phyloP scores from a whole-genome alignment of 2,797 vertebrate genomes.

The Helicolenus hilgendorfi region DNA sequence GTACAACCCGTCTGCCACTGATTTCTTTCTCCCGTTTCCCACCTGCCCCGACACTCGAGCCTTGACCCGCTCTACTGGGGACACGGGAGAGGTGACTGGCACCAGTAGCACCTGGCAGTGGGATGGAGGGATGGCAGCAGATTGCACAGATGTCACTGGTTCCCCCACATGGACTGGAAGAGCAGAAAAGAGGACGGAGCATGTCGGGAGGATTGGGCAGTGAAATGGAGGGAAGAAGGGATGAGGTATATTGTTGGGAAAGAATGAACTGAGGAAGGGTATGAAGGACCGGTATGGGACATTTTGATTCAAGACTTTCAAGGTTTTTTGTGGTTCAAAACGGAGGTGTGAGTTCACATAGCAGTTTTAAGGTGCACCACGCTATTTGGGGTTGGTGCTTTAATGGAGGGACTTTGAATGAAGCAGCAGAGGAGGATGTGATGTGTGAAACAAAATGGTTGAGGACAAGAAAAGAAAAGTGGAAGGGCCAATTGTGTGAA shows the following conservation, averaged over 20 bases:
- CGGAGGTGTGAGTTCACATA: not conserved
- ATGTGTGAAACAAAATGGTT: not conserved
- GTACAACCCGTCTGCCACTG: not conserved
- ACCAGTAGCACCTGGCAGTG: constrained; percentile 52
- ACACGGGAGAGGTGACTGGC: not conserved
- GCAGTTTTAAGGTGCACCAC: not conserved
- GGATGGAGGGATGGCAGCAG: constrained; percentile 76
- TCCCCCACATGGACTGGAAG: constrained; percentile 7
- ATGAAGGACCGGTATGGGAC: not conserved
- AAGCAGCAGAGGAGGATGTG: not conserved
- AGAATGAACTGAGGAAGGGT: not conserved
- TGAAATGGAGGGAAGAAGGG: not conserved
- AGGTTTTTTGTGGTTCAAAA: not conserved
- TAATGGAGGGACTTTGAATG: not conserved
- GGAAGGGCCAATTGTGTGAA: not conserved
- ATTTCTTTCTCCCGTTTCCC: constrained; percentile 26
- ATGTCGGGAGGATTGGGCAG: not conserved
- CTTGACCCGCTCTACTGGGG: constrained; percentile 29
- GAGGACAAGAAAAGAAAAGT: not conserved
- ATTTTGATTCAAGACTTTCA: not conserved
- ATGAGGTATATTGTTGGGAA: not conserved
- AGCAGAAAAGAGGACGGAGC: not conserved
- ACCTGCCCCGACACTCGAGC: not conserved
- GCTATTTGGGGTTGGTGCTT: not conserved
- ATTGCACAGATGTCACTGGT: constrained; percentile 58